These are phyloP conservation scores for Leucoraja erinaceus DNA, from an alignment of 2,113 vertebrate genomes.

Conservation along the genomic window DNA sequence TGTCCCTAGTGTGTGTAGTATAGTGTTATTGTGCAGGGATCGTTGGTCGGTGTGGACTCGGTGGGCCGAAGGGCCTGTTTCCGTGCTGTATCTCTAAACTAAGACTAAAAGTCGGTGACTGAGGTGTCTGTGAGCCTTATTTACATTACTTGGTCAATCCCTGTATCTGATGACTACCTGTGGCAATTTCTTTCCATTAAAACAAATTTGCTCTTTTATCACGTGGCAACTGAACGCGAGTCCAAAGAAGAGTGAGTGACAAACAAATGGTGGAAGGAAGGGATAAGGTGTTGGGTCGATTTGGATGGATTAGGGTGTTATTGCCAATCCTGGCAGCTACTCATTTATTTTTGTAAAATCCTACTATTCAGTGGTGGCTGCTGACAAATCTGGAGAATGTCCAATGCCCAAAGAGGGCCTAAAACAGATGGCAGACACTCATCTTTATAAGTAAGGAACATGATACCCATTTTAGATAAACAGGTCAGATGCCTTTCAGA, in stretches of 20 bases:
- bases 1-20: no score
- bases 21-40: no score
- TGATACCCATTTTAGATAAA: background rate
- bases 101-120: no score
- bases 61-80: no score
- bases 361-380: background rate
- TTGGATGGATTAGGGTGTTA: background rate
- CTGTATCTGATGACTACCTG: background rate
- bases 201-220: background rate
- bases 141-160: no score
- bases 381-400: background rate
- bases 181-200: no score
- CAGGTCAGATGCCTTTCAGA: background rate
- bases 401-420: background rate
- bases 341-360: background rate
- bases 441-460: background rate
- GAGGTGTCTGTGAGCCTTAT: no score
- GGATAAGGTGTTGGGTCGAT: background rate
- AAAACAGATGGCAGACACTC: background rate
- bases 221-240: background rate
- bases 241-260: background rate
- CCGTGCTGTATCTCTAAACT: no score
- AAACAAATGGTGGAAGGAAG: background rate
- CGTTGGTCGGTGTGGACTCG: no score
- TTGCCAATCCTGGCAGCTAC: no score